Evolutionary conservation across 1,140 invertebrate genomes (phyloP).

Genomic region (Phymastichus coffea): DNA sequence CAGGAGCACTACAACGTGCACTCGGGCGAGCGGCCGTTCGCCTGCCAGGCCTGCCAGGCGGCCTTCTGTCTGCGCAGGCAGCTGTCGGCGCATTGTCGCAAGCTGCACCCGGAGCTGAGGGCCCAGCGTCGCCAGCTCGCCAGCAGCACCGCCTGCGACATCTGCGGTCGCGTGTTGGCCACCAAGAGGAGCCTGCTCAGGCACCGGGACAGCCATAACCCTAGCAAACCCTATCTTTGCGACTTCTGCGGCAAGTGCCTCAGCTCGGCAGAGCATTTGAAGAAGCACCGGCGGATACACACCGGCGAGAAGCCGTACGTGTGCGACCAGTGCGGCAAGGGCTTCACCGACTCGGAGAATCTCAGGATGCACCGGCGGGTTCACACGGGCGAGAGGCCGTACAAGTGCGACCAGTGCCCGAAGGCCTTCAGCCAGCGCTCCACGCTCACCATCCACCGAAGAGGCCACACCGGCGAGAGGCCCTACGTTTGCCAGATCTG

Average conservation of each 20-base stretch:
- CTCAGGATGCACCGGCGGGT: slow-evolving; percentile 54
- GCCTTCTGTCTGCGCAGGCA: slow-evolving; percentile 56
- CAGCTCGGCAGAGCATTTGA: slow-evolving; percentile 67
- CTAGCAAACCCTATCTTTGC: slow-evolving; percentile 64
- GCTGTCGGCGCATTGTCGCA: slow-evolving; percentile 47
- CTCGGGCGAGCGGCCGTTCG: slow-evolving; percentile 58
- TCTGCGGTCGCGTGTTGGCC: slow-evolving; percentile 53
- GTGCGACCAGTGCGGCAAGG: slow-evolving; percentile 62
- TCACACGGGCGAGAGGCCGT: slow-evolving; percentile 60
- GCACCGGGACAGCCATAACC: slow-evolving; percentile 64
- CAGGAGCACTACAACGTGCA: slow-evolving; percentile 56
- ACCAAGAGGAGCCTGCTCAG: slow-evolving; percentile 58
- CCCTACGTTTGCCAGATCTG: slow-evolving; percentile 58
- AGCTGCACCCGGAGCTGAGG: slow-evolving; percentile 49
- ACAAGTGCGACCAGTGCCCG: slow-evolving; percentile 57
- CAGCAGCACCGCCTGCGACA: slow-evolving; percentile 53
- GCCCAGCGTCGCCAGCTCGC: slow-evolving; percentile 43
- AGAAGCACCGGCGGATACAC: slow-evolving; percentile 71
- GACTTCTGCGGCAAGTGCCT: slow-evolving; percentile 80
- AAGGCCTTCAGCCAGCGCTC: slow-evolving; percentile 55
- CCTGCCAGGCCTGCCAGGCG: slow-evolving; percentile 60
- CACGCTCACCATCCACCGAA: slow-evolving; percentile 55
- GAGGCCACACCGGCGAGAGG: slow-evolving; percentile 60
- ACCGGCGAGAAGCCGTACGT: slow-evolving; percentile 73
- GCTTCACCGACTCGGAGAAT: slow-evolving; percentile 57